phyloP scores from a whole-genome alignment of 2,888 invertebrate genomes.

The Harpagoxenus sublaevis region DNA sequence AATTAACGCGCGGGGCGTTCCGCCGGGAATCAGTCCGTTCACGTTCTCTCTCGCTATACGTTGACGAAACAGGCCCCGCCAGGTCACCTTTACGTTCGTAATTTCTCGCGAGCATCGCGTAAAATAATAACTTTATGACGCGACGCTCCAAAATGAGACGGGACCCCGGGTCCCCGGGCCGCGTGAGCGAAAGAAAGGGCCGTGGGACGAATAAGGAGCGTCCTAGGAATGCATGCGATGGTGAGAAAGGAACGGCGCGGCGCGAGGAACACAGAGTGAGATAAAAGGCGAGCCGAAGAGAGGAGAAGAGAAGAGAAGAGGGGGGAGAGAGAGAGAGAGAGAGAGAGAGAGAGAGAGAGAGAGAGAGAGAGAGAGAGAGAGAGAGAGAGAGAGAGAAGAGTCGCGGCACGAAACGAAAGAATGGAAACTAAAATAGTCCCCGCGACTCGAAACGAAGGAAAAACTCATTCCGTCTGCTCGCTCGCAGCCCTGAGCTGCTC shows the following conservation, averaged over 20 bases:
- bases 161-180: constrained; percentile 26
- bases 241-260: constrained; percentile 18
- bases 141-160: constrained; percentile 59
- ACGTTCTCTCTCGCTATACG: not conserved
- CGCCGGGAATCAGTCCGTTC: constrained; percentile 47
- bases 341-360: not conserved
- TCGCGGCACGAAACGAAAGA: constrained; percentile 66
- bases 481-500: constrained; percentile 75
- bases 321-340: not conserved
- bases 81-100: not conserved
- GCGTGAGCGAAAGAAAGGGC: constrained; percentile 49
- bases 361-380: constrained; percentile 24
- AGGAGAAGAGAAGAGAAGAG: not conserved
- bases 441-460: constrained; percentile 79
- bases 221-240: constrained; percentile 7
- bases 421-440: constrained; percentile 79
- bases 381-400: constrained; percentile 33
- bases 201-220: constrained; percentile 30
- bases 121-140: constrained; percentile 79
- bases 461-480: constrained; percentile 81
- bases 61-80: not conserved
- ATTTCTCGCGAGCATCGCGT: constrained; percentile 57
- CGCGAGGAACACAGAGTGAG: not conserved
- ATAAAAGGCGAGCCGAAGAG: constrained; percentile 11
- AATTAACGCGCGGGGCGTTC: constrained; percentile 66